Percentiles rank a stretch among this genome's conserved stretches.
Evolutionary conservation across 35 echinoderm and acorn worm genomes (phyloP).

Genomic region (Patiria miniata): DNA sequence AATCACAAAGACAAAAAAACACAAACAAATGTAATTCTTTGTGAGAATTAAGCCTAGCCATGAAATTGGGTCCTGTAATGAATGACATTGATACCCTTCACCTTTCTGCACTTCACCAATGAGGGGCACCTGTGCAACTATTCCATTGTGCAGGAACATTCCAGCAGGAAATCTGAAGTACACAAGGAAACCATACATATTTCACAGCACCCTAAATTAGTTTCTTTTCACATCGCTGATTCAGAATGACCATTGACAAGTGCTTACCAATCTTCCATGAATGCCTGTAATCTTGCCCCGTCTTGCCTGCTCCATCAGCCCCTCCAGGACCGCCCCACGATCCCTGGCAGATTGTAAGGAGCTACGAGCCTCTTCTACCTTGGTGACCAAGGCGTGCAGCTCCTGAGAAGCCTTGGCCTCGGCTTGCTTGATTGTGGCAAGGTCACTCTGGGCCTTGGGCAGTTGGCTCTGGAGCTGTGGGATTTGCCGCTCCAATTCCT

Average conservation of each 20-base stretch:
- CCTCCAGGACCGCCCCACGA: slow-evolving; percentile 70
- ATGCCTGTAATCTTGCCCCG: slow-evolving; percentile 81
- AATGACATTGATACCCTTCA: no score
- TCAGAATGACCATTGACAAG: no score
- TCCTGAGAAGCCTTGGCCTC: slow-evolving; percentile 53
- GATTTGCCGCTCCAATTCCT: slow-evolving; percentile 68
- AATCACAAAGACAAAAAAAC: background rate
- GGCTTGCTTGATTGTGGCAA: slow-evolving; percentile 32
- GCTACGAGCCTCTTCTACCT: slow-evolving; percentile 89
- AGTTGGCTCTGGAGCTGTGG: slow-evolving; percentile 65
- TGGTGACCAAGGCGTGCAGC: slow-evolving; percentile 65
- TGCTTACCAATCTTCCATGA: slow-evolving; percentile 83
- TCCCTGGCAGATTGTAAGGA: slow-evolving; percentile 81
- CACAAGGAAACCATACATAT: no score
- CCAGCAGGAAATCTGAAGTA: no score
- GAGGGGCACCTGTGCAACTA: no score
- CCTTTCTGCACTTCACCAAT: no score
- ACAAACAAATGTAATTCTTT: background rate
- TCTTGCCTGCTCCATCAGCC: slow-evolving; percentile 78
- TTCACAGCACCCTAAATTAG: no score
- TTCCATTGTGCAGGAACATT: no score
- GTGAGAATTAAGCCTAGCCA: no score
- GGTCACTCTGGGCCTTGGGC: slow-evolving; percentile 48
- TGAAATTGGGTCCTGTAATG: no score
- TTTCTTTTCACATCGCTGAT: no score